Conservation (phyloP, 2,113 vertebrate genomes). For the Protobothrops flavoviridis region DNA sequence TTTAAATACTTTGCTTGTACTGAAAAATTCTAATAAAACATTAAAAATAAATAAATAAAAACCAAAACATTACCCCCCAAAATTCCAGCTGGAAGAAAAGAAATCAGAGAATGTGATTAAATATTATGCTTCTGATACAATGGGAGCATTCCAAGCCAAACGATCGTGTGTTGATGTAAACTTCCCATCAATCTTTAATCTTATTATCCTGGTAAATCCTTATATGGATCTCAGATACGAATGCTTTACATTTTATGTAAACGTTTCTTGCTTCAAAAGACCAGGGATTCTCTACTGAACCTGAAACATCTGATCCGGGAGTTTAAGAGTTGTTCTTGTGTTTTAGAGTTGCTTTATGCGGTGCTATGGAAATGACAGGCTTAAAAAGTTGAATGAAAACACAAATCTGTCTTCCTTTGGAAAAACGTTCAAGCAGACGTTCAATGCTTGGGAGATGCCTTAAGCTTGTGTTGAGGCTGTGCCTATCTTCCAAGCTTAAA, state of each 20-base stretch:
- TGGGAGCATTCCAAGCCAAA: neutral
- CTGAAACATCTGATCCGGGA: neutral
- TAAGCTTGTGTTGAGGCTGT: slow-evolving; percentile 31
- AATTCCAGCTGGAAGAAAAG: neutral
- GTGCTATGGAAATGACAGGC: neutral
- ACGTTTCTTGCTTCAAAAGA: neutral
- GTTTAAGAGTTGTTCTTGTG: slow-evolving; percentile 8
- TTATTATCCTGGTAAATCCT: neutral
- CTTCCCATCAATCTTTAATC: neutral
- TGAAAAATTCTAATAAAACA: neutral
- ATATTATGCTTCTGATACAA: neutral
- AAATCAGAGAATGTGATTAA: neutral
- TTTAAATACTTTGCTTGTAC: neutral
- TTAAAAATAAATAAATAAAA: neutral
- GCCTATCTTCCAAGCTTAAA: slow-evolving; percentile 19
- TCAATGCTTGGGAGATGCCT: slow-evolving; percentile 13
- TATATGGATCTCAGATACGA: neutral
- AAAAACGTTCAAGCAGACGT: neutral
- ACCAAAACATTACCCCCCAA: neutral
- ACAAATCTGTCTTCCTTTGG: neutral
- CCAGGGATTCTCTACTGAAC: neutral
- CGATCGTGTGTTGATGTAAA: neutral
- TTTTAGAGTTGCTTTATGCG: neutral
- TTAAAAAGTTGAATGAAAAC: neutral
- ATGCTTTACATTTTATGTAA: neutral